Conservation (phyloP, 1,140 invertebrate genomes). For the Pogonomyrmex californicus region DNA sequence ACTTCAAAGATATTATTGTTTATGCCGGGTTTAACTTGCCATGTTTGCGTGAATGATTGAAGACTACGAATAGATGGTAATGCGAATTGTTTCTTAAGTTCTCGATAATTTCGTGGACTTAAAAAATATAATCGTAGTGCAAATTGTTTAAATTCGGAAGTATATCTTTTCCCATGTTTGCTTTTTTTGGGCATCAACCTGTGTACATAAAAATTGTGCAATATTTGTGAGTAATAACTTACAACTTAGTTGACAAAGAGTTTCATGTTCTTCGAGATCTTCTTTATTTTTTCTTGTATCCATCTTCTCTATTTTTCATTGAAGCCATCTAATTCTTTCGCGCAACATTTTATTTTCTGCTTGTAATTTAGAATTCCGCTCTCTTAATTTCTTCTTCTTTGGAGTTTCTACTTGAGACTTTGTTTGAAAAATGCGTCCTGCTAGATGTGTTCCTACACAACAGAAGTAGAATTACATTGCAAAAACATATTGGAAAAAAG, state of each 20-base stretch:
- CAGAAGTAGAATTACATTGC: no score
- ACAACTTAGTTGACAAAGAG: neutral
- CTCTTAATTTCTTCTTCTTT: no score
- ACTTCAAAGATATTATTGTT: neutral
- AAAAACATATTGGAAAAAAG: no score
- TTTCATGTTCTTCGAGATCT: neutral
- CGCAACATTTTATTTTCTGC: no score
- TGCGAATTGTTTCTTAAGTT: neutral
- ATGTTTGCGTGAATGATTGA: conserved; percentile 1
- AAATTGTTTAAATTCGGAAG: conserved; percentile 15
- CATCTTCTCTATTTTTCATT: no score
- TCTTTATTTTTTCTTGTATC: neutral
- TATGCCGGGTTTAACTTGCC: neutral
- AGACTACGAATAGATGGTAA: neutral
- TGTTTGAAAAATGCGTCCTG: no score
- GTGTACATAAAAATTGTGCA: neutral
- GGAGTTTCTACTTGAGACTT: no score
- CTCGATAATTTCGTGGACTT: neutral
- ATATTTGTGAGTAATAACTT: neutral
- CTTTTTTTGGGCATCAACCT: neutral
- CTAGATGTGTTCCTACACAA: no score
- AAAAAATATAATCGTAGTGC: neutral
- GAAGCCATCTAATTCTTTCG: no score
- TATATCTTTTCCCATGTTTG: neutral
- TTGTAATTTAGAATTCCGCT: no score